Evolutionary conservation across 2,113 vertebrate genomes (phyloP).

Genomic region (Ammospiza nelsoni): DNA sequence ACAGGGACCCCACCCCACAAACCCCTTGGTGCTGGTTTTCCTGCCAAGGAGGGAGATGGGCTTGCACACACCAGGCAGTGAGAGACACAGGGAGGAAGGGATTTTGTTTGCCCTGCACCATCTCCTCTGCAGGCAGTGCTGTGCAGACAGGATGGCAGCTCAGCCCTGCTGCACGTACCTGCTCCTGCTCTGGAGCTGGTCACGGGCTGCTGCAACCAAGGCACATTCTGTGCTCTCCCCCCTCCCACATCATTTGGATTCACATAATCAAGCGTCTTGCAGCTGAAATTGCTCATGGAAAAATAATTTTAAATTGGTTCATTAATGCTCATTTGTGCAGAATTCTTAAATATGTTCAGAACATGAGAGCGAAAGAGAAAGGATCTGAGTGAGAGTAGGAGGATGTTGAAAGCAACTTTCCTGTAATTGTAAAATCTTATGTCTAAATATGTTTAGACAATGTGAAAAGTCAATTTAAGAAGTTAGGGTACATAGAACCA

Average conservation of each 20-base stretch:
- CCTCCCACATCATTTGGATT: conserved; percentile 39
- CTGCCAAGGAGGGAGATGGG: neutral
- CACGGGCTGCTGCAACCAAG: conserved; percentile 17
- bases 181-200: neutral
- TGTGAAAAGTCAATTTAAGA: conserved; percentile 56
- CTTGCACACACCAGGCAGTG: neutral
- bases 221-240: neutral
- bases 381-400: conserved; percentile 53
- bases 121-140: neutral
- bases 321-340: conserved; percentile 64
- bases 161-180: neutral
- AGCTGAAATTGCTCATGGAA: conserved; percentile 66
- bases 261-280: conserved; percentile 58
- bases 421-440: conserved; percentile 36
- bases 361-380: conserved; percentile 41
- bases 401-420: conserved; percentile 61
- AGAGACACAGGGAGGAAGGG: neutral
- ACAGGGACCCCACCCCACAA: neutral
- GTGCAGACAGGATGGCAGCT: neutral
- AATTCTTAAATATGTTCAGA: conserved; percentile 67
- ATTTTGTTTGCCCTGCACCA: neutral
- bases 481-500: conserved; percentile 6
- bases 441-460: conserved; percentile 64
- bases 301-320: conserved; percentile 70
- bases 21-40: neutral